Evolutionary conservation across 1,140 invertebrate genomes (phyloP).

Genomic region (Drosophila bocki): DNA sequence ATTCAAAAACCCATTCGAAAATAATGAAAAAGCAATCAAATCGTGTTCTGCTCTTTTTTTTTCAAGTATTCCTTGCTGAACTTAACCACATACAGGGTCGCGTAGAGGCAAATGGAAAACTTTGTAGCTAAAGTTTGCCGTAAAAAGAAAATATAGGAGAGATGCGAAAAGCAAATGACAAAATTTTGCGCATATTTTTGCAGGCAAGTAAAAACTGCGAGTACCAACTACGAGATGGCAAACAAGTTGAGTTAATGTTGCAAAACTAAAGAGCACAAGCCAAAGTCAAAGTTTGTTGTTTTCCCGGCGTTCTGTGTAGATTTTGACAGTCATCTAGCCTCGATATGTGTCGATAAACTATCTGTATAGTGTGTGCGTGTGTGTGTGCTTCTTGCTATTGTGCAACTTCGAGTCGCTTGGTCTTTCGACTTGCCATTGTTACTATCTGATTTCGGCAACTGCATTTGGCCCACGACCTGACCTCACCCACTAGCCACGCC

Average conservation of each 20-base stretch:
- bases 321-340: constrained; percentile 49
- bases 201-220: constrained; percentile 33
- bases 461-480: constrained; percentile 66
- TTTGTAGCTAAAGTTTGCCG: constrained; percentile 52
- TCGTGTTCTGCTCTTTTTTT: constrained; percentile 29
- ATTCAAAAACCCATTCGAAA: constrained; percentile 71
- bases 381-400: not conserved
- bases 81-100: constrained; percentile 34
- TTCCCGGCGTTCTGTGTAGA: constrained; percentile 43
- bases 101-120: constrained; percentile 54
- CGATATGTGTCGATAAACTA: constrained; percentile 63
- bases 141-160: constrained; percentile 30
- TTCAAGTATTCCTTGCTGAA: constrained; percentile 31
- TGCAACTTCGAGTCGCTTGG: constrained; percentile 21
- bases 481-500: constrained; percentile 17
- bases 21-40: constrained; percentile 83
- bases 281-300: constrained; percentile 53
- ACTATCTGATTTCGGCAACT: constrained; percentile 64
- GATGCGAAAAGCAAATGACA: constrained; percentile 44
- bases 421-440: constrained; percentile 49
- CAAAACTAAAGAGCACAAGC: constrained; percentile 21
- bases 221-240: constrained; percentile 30
- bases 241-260: constrained; percentile 59
- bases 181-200: constrained; percentile 66
- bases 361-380: not conserved